A percentile compares a stretch with the other conserved stretches of the same genome.
Evolutionary conservation across 2,888 invertebrate species (phyloP).

Genomic region (Isoperla grammatica): DNA sequence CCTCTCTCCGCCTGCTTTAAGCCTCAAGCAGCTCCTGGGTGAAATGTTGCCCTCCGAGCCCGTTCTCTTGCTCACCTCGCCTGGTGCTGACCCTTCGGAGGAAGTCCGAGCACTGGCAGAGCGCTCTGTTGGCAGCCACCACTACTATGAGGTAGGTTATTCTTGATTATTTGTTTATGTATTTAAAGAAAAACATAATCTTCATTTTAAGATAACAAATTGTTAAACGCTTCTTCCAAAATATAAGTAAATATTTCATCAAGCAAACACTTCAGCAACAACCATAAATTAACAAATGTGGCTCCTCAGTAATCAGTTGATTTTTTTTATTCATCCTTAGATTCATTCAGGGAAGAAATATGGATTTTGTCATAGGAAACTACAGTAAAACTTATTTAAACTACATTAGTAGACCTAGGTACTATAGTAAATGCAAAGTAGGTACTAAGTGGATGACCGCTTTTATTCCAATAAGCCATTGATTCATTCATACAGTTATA

Average conservation of each 20-base stretch:
- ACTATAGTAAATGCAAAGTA: too few relatives aligned
- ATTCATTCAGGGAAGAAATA: conserved; percentile 9
- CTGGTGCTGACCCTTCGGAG: conserved; percentile 86
- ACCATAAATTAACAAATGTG: too few relatives aligned
- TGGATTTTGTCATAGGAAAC: too few relatives aligned
- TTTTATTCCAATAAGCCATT: too few relatives aligned
- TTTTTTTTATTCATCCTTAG: neutral
- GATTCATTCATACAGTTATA: too few relatives aligned
- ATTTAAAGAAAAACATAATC: neutral
- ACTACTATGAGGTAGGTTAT: conserved; percentile 28
- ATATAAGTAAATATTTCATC: too few relatives aligned
- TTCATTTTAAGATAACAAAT: neutral
- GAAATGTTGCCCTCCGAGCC: conserved; percentile 60
- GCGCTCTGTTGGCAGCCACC: conserved; percentile 42
- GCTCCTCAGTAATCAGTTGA: neutral
- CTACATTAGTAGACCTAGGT: too few relatives aligned
- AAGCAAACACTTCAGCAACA: too few relatives aligned
- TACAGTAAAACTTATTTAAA: too few relatives aligned
- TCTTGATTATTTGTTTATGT: neutral
- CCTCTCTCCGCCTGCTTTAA: conserved; percentile 54
- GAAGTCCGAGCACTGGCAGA: conserved; percentile 66
- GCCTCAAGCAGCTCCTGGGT: conserved; percentile 50
- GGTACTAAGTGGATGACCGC: too few relatives aligned
- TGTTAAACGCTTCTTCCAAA: too few relatives aligned
- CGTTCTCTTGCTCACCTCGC: conserved; percentile 75